Evolutionary conservation across 2,113 vertebrate genomes (phyloP), one percentile per base, ranked within the genome.

Genomic region (Epinephelus cyanopodus): DNA sequence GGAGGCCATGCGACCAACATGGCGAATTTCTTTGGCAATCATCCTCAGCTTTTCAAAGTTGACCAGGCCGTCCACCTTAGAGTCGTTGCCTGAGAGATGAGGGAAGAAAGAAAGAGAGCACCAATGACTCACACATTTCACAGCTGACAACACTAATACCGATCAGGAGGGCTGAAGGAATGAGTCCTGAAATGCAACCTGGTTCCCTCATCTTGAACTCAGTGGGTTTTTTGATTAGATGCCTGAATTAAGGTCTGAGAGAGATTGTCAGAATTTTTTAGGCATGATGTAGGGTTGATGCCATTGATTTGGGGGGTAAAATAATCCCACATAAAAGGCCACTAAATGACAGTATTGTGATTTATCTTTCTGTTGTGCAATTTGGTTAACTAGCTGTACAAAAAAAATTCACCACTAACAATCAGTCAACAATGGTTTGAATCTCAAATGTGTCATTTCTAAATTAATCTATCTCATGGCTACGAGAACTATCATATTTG

Each of bases 21-120:
- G 98, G 52, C 98, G 96, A 19, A 99, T 99, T 94, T 99, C 98
- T 94, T 99, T 99, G 13, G 98, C 98, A 45, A 99, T 99, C 98
- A 99, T 99, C 87, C 98, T 94, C 84, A 99, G 95, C 94, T 99
- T 99, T 95, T 99, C 98, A 87, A 99, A 99, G 93, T 99, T 99
- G 62, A 99, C 97, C 87, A 99, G 91, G 45, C 98, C 98, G 6
- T 99, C 98, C 65, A 99, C 98, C 89, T 99, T 99, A 0, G 98
- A 99, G 92, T 99, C 98, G 52, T 99, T 99, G 61, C 98, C 98
- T 99, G 27, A 65, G 37, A 77, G 71, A 58, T 0, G 6, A 14
- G 52, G 12, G 42, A 27, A 11, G 61, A 56, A 17, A 45, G 17
- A 37, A 17, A 21, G 61, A 18, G 63, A 77, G 70, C 25, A 23